Percentiles rank a stretch among this genome's conserved stretches.
phyloP scores from a whole-genome alignment of 2,888 invertebrate genomes.

The Ochropacha duplaris region DNA sequence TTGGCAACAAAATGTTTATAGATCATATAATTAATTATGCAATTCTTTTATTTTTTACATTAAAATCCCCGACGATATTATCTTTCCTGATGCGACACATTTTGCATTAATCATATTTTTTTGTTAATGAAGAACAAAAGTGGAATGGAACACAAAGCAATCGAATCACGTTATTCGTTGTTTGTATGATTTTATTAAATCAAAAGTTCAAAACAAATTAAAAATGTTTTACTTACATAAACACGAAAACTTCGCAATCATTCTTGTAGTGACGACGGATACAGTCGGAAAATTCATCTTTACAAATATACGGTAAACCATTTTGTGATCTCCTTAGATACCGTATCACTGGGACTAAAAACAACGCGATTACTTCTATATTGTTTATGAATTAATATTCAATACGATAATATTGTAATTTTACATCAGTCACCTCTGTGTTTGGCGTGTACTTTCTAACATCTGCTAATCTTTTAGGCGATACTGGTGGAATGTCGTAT shows the following conservation, averaged over 20 bases:
- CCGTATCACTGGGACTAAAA: slow-evolving; percentile 43
- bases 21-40: neutral
- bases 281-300: slow-evolving; percentile 50
- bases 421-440: slow-evolving; percentile 36
- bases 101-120: too few relatives aligned
- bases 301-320: slow-evolving; percentile 49
- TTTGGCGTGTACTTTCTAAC: slow-evolving; percentile 47
- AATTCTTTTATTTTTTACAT: neutral
- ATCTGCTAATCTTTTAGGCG: slow-evolving; percentile 49
- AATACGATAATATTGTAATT: slow-evolving; percentile 19
- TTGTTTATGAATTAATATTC: slow-evolving; percentile 35
- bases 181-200: slow-evolving; percentile 15
- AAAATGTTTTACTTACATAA: slow-evolving; percentile 62
- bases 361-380: slow-evolving; percentile 31
- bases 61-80: too few relatives aligned
- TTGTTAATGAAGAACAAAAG: too few relatives aligned
- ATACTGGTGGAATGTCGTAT: slow-evolving; percentile 48
- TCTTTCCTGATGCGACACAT: neutral
- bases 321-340: slow-evolving; percentile 57
- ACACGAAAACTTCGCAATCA: slow-evolving; percentile 61
- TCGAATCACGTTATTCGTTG: slow-evolving; percentile 1
- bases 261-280: slow-evolving; percentile 46
- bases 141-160: neutral
- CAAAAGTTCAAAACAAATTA: slow-evolving; percentile 15
- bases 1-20: neutral